Evolutionary conservation across 2,888 invertebrate genomes (phyloP), one percentile per base, ranked within the genome.

Genomic region (Mamestra brassicae): DNA sequence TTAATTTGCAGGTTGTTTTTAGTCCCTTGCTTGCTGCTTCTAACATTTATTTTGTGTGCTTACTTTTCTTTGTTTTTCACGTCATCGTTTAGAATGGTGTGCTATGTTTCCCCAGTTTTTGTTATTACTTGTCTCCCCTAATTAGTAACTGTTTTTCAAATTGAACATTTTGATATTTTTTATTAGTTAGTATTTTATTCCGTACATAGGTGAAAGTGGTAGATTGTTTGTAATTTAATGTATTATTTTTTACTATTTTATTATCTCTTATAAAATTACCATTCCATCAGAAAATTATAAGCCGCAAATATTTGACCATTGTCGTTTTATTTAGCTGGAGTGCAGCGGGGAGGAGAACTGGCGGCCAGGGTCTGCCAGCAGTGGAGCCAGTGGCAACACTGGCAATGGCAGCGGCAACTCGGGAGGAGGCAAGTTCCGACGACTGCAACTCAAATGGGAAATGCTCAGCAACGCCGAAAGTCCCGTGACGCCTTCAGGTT

Each of bases 381-480:
- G 96, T 80, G 93, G 93, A 36, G 95, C 94, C 36, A 95, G 96
- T 83, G 94, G 89, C 26, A 93, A 94, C 82, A 94, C 95, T 1
- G 92, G 94, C 74, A 97, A 97, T 68, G 97, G 97, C 36, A 95
- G 94, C 89, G 94, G 93, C 86, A 92, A 95, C 85, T 97, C 97
- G 8, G 98, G 98, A 13, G 97, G 98, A 13, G 97, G 97, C 78
- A 97, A 98, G 89, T 98, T 98, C 95, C 97, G 97, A 38, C 97
- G 98, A 81, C 94, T 98, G 76, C 98, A 98, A 89, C 97, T 98
- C 90, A 98, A 98, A 89, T 98, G 98, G 98, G 98, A 98, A 91
- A 97, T 98, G 95, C 96, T 98, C 83, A 97, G 98, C 84, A 95
- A 94, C 78, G 96, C 95, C 0, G 96, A 96, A 79, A 96, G 94